Evolutionary conservation across 2,797 vertebrate species (phyloP).

Genomic region (Sibirionetta formosa): DNA sequence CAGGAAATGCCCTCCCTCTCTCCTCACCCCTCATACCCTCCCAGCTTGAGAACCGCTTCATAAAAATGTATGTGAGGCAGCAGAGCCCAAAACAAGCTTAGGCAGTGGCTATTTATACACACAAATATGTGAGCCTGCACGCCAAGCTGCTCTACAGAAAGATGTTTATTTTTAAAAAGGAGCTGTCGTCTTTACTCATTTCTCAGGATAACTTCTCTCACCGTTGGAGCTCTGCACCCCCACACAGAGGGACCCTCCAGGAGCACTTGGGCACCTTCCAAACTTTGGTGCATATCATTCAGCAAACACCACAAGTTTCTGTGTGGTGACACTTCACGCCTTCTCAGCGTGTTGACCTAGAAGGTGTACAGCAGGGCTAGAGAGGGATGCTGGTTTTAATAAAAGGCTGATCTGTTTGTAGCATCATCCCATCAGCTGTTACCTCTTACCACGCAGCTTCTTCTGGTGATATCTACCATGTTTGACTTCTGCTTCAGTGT

Average conservation of each 20-base stretch:
- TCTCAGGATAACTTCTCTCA: background rate
- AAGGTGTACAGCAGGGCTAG: background rate
- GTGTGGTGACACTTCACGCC: background rate
- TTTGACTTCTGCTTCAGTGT: background rate
- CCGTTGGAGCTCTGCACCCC: background rate
- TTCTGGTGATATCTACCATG: background rate
- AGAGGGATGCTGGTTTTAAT: background rate
- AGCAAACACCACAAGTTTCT: fast-evolving
- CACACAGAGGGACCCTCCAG: background rate
- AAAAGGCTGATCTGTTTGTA: background rate
- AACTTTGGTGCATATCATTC: background rate
- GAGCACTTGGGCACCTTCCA: background rate
- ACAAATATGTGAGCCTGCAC: background rate
- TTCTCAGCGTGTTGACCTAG: background rate
- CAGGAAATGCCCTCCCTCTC: background rate
- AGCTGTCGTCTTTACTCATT: background rate
- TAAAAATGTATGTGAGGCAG: background rate
- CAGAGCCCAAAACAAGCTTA: conserved; percentile 2
- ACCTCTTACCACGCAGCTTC: background rate
- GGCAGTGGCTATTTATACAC: background rate
- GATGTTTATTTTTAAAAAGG: background rate
- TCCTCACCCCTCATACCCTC: background rate
- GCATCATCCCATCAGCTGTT: background rate
- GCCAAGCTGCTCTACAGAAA: background rate
- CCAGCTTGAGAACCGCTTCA: background rate